Evolutionary conservation across 2,888 invertebrate genomes (phyloP).

Genomic region (Vanessa cardui): DNA sequence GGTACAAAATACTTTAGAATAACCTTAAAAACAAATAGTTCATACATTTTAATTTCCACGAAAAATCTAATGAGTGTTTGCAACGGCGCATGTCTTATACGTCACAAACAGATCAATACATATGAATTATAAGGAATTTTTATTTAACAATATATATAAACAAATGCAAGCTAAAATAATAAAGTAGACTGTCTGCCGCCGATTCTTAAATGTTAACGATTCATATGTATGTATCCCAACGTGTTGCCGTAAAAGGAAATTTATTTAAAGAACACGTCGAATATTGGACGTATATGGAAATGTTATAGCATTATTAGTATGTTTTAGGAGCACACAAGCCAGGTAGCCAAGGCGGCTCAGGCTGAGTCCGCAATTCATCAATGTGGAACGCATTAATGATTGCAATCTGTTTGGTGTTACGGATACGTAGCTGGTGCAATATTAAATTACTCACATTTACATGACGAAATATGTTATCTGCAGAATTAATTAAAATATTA

Average conservation of each 20-base stretch:
- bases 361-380: constrained; percentile 35
- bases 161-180: too few species aligned
- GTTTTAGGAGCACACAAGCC: constrained; percentile 5
- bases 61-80: neutral
- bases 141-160: neutral
- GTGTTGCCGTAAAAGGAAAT: constrained; percentile 1
- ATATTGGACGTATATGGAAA: neutral
- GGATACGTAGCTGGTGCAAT: constrained; percentile 43
- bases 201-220: too few species aligned
- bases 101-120: neutral
- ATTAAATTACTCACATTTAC: constrained; percentile 43
- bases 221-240: neutral
- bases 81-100: neutral
- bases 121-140: neutral
- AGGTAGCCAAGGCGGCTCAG: neutral
- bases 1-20: neutral
- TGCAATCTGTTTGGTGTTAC: constrained; percentile 38
- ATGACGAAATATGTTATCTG: constrained; percentile 19
- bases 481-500: constrained; percentile 13
- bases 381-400: constrained; percentile 43
- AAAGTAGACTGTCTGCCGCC: too few species aligned
- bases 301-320: constrained; percentile 7
- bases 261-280: constrained; percentile 6
- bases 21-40: neutral
- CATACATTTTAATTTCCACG: neutral